Conservation (phyloP, 1,140 invertebrate species). For the Hormaphis cornu region DNA sequence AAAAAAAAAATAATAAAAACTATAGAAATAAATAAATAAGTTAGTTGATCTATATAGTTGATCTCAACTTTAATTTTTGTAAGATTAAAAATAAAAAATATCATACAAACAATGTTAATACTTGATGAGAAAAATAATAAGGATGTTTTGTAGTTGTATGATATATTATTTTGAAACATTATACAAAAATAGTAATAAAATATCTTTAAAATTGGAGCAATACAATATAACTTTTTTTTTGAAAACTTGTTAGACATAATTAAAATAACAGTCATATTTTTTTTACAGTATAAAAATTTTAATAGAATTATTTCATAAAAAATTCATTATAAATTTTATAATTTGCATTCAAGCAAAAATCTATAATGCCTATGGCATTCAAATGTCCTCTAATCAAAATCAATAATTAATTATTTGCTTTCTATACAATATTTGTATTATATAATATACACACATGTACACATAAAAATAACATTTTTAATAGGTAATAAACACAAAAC, state of each 20-base stretch:
- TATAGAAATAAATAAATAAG: not conserved
- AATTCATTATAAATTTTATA: not conserved
- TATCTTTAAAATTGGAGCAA: too few relatives aligned
- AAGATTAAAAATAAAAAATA: not conserved
- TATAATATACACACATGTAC: not conserved
- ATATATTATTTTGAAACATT: too few relatives aligned
- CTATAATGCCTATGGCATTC: not conserved
- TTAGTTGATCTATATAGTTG: not conserved
- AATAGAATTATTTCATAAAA: conserved; percentile 6
- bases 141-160: too few relatives aligned
- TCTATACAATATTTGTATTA: not conserved
- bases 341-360: conserved; percentile 10
- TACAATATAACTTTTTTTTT: too few relatives aligned
- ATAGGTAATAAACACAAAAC: too few relatives aligned
- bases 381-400: not conserved
- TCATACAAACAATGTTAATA: not conserved
- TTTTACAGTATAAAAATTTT: too few relatives aligned
- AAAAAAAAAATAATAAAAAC: not conserved
- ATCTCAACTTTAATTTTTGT: not conserved
- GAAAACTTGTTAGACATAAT: too few relatives aligned
- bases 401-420: not conserved
- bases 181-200: too few relatives aligned
- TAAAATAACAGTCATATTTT: too few relatives aligned
- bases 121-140: not conserved
- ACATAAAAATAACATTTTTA: not conserved